These are phyloP conservation scores for Peromyscus aztecus DNA, from an alignment of 2,797 vertebrate genomes.

Conservation along the genomic window DNA sequence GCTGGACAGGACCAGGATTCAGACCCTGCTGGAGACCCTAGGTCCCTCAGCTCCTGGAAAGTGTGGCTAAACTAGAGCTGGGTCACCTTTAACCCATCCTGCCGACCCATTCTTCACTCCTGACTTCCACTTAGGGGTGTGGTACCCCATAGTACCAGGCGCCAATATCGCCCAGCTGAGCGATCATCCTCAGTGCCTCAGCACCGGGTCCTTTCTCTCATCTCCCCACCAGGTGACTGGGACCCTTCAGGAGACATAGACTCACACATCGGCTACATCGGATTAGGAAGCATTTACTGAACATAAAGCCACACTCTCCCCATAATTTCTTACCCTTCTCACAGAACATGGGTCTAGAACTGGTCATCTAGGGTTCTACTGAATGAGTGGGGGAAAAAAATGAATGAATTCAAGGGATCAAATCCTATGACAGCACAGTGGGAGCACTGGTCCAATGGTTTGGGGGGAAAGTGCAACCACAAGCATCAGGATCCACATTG, in stretches of 20 bases:
- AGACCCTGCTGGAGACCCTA: neutral
- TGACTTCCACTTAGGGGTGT: neutral
- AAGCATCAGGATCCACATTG: neutral
- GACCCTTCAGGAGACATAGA: neutral
- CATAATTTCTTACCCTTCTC: neutral
- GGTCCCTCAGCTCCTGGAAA: neutral
- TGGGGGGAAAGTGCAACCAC: neutral
- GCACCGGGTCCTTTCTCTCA: neutral
- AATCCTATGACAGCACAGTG: accelerated
- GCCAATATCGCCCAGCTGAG: neutral
- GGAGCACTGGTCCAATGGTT: neutral
- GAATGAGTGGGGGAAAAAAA: neutral
- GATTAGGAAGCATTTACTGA: neutral
- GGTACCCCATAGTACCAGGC: neutral
- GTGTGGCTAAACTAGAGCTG: neutral
- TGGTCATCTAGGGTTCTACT: neutral
- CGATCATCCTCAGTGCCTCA: neutral
- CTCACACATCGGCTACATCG: neutral
- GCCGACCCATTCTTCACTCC: neutral
- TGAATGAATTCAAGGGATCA: neutral
- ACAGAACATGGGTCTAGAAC: neutral
- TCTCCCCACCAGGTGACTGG: neutral
- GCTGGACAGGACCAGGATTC: neutral
- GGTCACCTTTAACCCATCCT: neutral
- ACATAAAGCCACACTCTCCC: neutral